These are phyloP conservation scores for Acridotheres tristis DNA, from an alignment of 2,797 vertebrate genomes.

Conservation along the genomic window DNA sequence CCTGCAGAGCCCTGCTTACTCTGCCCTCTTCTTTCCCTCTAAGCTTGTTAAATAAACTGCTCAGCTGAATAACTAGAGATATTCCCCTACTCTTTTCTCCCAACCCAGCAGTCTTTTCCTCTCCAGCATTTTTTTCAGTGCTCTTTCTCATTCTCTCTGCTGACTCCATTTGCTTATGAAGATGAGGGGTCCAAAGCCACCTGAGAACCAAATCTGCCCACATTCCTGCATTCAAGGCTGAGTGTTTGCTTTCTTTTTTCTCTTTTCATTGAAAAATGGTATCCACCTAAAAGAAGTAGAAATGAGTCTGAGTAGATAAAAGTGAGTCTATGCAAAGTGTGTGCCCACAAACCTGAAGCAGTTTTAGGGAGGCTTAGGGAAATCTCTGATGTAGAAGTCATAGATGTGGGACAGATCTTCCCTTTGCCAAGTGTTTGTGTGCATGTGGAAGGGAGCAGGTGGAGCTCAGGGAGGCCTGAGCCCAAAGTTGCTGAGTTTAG, in stretches of 20 bases:
- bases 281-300: not conserved
- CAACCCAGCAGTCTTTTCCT: slow-evolving; percentile 53
- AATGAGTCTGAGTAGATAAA: not conserved
- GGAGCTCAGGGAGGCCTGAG: not conserved
- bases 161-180: slow-evolving; percentile 73
- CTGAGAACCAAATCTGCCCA: slow-evolving; percentile 17
- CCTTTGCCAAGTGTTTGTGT: not conserved
- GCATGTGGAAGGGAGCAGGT: not conserved
- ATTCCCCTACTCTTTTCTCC: slow-evolving; percentile 23
- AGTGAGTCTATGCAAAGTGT: not conserved
- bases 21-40: slow-evolving; percentile 42
- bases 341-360: not conserved
- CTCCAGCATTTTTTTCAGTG: slow-evolving; percentile 67
- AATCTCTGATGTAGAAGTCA: not conserved
- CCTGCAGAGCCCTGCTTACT: slow-evolving; percentile 54
- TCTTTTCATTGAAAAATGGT: not conserved
- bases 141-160: slow-evolving; percentile 72
- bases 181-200: slow-evolving; percentile 80
- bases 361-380: not conserved
- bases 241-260: slow-evolving; percentile 36
- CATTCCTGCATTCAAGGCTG: slow-evolving; percentile 54
- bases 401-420: not conserved
- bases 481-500: not conserved
- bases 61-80: slow-evolving; percentile 45
- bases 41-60: slow-evolving; percentile 59